Base-by-base conservation (phyloP, 2,797 vertebrate genomes). In the Gastrophryne carolinensis region DNA sequence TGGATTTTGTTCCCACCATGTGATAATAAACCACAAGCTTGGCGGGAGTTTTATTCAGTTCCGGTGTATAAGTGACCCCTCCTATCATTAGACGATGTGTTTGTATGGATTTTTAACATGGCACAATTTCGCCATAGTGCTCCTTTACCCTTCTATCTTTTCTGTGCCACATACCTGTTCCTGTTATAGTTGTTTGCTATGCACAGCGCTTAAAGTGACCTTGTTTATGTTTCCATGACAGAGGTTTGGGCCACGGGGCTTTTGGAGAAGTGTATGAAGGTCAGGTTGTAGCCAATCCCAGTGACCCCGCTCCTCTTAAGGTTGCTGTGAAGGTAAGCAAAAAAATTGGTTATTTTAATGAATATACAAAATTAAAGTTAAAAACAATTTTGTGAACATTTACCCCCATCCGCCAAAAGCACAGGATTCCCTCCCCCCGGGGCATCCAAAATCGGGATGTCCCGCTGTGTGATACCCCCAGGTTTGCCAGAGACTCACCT, bases 191-290 rank as follows among this genome's bases (percentile, higher is more conserved):
- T 41, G 37, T 11, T n/a, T n/a, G n/a, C n/a, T n/a, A n/a, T n/a
- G n/a, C n/a, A n/a, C n/a, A n/a, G n/a, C n/a, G n/a, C 4, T 41
- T 15, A 13, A 27, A 1, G 23, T 26, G 21, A 13, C 7, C 10
- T 13, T 5, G 2, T 23, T 27, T 37, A 3, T 41, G 5, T 83
- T 85, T 86, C 80, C 84, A 83, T 65, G 78, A 41, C 85, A 99
- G 98, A 90, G 98, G 96, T 81, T 90, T 99, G 81, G 98, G 98
- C 72, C 97, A 99, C 7, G 98, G 98, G 13, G 98, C 98, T 0
- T 99, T 99, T 72, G 98, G 98, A 77, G 98, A 99, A 81, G 98
- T 99, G 54, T 99, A 99, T 79, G 98, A 99, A 90, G 98, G 98
- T 44, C 92, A 98, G 84, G 97, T 97, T 21, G 88, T 95, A 73